A percentile compares a stretch with the other conserved stretches of the same genome.
phyloP scores from a whole-genome alignment of 2,888 invertebrate genomes.

The Alloscopus bannaensis region DNA sequence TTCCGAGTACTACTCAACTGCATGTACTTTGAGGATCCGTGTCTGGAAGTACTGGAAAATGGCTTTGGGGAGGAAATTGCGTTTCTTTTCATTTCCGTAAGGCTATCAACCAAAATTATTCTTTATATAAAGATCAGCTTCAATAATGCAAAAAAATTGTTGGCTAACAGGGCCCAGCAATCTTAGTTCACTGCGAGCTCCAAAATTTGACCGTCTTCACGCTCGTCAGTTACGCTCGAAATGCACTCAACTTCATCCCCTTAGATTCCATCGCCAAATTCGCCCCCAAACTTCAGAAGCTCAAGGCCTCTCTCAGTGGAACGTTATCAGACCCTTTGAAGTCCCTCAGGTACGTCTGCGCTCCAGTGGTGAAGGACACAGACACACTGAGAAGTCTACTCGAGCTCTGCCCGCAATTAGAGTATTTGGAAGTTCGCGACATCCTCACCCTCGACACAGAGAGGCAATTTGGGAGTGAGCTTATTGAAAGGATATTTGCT shows the following conservation, averaged over 20 bases:
- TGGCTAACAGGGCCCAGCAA: slow-evolving; percentile 15
- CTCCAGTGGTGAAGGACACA: slow-evolving; percentile 39
- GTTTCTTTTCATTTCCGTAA: slow-evolving; percentile 63
- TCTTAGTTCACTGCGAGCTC: slow-evolving; percentile 60
- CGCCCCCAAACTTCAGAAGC: slow-evolving; percentile 56
- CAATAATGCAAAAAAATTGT: not conserved
- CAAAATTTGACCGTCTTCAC: slow-evolving; percentile 44
- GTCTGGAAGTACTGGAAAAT: slow-evolving; percentile 63
- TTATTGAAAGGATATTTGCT: slow-evolving; percentile 46
- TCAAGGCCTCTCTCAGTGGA: slow-evolving; percentile 65
- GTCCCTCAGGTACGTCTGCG: slow-evolving; percentile 44
- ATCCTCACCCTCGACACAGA: slow-evolving; percentile 37
- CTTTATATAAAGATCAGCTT: not conserved
- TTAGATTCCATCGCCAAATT: slow-evolving; percentile 48
- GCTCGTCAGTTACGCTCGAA: slow-evolving; percentile 53
- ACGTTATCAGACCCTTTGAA: slow-evolving; percentile 28
- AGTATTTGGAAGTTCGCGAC: slow-evolving; percentile 67
- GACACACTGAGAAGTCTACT: slow-evolving; percentile 52
- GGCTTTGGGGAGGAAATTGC: slow-evolving; percentile 62
- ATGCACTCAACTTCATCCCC: slow-evolving; percentile 47
- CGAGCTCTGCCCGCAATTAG: slow-evolving; percentile 53
- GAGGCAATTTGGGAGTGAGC: slow-evolving; percentile 41
- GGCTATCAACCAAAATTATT: not conserved
- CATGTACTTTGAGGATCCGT: slow-evolving; percentile 45
- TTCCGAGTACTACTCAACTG: slow-evolving; percentile 53